Conservation (phyloP, 2,888 invertebrate species). For the Lysandra coridon region DNA sequence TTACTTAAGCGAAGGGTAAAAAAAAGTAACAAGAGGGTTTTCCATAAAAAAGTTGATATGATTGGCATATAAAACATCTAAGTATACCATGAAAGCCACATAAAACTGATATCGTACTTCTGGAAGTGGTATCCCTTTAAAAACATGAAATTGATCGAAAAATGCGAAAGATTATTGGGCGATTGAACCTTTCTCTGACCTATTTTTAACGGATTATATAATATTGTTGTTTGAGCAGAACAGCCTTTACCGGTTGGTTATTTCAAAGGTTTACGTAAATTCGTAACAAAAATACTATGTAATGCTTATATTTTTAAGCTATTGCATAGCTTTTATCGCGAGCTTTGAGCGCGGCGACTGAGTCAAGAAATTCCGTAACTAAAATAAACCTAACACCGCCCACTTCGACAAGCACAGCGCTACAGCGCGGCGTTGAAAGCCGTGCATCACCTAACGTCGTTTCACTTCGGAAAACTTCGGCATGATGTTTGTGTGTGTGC, state of each 20-base stretch:
- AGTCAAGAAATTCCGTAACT: too few relatives aligned
- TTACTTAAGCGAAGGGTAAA: neutral
- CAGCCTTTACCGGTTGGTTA: neutral
- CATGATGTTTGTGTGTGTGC: too few relatives aligned
- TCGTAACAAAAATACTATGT: neutral
- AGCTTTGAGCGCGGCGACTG: too few relatives aligned
- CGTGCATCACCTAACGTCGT: too few relatives aligned
- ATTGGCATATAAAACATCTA: neutral
- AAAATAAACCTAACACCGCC: too few relatives aligned
- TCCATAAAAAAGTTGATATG: neutral
- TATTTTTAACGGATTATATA: constrained; percentile 1
- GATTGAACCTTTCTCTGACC: neutral
- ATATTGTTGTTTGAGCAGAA: neutral
- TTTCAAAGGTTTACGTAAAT: neutral
- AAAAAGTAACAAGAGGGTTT: neutral
- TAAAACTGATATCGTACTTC: neutral
- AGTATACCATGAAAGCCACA: neutral
- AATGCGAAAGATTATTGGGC: neutral
- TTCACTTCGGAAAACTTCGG: too few relatives aligned
- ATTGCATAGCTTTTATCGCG: too few relatives aligned
- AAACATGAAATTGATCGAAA: constrained; percentile 1
- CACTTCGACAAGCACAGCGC: too few relatives aligned
- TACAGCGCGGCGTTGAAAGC: too few relatives aligned
- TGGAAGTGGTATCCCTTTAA: neutral
- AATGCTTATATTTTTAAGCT: neutral